Conservation (phyloP, 2,888 invertebrate species). For the Blastobasis lacticolella region DNA sequence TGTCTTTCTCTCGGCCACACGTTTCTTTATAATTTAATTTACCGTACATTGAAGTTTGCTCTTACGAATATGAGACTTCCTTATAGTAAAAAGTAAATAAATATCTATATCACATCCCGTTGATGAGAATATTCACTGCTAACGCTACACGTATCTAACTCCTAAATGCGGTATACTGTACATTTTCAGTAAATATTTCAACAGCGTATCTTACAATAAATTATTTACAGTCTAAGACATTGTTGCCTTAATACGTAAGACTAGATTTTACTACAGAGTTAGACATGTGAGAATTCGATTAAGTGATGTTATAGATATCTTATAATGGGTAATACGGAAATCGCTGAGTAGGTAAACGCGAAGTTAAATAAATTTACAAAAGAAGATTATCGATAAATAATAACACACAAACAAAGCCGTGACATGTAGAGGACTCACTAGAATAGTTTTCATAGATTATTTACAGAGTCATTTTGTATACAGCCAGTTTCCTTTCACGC, state of each 20-base stretch:
- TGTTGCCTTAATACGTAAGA: slow-evolving; percentile 67
- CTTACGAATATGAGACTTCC: slow-evolving; percentile 56
- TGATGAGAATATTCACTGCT: slow-evolving; percentile 53
- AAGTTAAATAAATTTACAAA: slow-evolving; percentile 26
- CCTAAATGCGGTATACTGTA: slow-evolving; percentile 19
- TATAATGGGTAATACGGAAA: slow-evolving; percentile 28
- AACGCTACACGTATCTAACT: slow-evolving; percentile 24
- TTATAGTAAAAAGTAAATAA: slow-evolving; percentile 49
- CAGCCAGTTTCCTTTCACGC: slow-evolving; percentile 20
- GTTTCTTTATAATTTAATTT: slow-evolving; percentile 27
- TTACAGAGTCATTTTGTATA: slow-evolving; percentile 35
- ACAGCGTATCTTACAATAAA: slow-evolving; percentile 50
- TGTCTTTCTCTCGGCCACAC: slow-evolving; percentile 48
- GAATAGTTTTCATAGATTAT: slow-evolving; percentile 25
- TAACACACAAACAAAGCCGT: slow-evolving; percentile 23
- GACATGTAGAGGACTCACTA: slow-evolving; percentile 25
- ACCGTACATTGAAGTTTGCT: slow-evolving; percentile 30
- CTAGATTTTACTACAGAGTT: slow-evolving; percentile 70
- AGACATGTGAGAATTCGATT: slow-evolving; percentile 47
- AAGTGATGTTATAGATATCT: slow-evolving; percentile 33
- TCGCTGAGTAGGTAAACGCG: slow-evolving; percentile 28
- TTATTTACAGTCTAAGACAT: slow-evolving; percentile 64
- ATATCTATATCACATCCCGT: slow-evolving; percentile 67
- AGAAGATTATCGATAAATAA: slow-evolving; percentile 18
- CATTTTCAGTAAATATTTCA: slow-evolving; percentile 48